Evolutionary conservation across 2,113 vertebrate genomes (phyloP).

Genomic region (Saguinus midas): DNA sequence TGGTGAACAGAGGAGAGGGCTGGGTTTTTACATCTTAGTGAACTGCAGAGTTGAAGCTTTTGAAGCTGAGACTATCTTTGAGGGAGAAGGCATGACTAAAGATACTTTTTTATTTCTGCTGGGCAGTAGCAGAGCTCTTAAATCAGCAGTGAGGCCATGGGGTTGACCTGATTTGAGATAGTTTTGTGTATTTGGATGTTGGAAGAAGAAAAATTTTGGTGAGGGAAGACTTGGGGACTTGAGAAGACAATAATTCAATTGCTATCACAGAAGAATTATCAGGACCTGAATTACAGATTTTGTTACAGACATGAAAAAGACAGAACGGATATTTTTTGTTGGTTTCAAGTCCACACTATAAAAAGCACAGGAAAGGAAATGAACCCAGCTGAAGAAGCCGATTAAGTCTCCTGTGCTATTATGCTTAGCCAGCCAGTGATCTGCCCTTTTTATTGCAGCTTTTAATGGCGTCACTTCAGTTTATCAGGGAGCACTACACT

Average conservation of each 20-base stretch:
- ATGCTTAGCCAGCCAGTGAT: background rate
- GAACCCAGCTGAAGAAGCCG: background rate
- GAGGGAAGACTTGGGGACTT: background rate
- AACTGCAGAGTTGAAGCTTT: background rate
- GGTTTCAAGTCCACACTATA: background rate
- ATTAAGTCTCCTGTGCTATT: background rate
- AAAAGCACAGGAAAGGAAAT: background rate
- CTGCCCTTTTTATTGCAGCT: background rate
- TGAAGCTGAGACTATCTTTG: background rate
- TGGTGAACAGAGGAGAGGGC: fast-evolving
- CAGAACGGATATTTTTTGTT: background rate
- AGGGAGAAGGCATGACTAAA: fast-evolving
- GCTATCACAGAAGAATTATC: background rate
- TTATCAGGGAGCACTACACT: conserved; percentile 7
- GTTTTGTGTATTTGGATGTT: background rate
- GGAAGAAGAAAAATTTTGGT: background rate
- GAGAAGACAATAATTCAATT: background rate
- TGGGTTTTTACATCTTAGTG: background rate
- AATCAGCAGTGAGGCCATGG: background rate
- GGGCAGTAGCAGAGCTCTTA: background rate
- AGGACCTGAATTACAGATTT: background rate
- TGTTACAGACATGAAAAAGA: background rate
- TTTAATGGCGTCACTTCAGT: background rate
- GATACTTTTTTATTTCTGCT: background rate
- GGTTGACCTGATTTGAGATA: background rate